Evolutionary conservation across 2,888 invertebrate genomes (phyloP), one percentile per base, ranked within the genome.

Genomic region (Coenonympha glycerion): DNA sequence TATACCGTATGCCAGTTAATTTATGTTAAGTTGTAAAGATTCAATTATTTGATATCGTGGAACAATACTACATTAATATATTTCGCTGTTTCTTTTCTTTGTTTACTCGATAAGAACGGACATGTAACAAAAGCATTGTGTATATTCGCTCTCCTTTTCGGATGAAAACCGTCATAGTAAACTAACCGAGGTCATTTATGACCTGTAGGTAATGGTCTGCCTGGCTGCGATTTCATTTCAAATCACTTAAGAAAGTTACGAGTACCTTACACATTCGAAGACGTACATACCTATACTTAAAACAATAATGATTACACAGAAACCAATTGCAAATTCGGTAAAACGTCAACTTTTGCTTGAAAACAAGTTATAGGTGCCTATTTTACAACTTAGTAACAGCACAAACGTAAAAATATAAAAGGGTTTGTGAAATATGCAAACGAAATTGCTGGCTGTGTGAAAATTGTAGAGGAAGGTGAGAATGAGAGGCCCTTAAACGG

Each of bases 11-110:
- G n/a, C n/a, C n/a, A n/a, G n/a, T n/a, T n/a, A n/a, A n/a, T n/a
- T n/a, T 73, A 70, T 72, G 73, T 71, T 75, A 71, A 69, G 62
- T 64, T 71, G 66, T 73, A 68, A 70, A 83, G 81, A 83, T 85
- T 81, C 74, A 79, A 81, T 82, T 81, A 74, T 63, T 62, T 71
- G 83, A 84, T 82, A 82, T 69, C 69, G 61, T 58, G 69, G 68
- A 80, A 83, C 81, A 82, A 80, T 78, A 73, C 75, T 67, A 72
- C 68, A 34, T n/a, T n/a, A 6, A 69, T 66, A 67, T 66, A 72
- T 70, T 73, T 71, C 71, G 69, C 71, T 66, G 67, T 47, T 57
- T 55, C 47, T 58, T 73, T 73, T 74, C 77, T 79, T 81, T 80
- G 79, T 79, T 76, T 76, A 71, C 69, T 61, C 63, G 69, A 71